Conservation (phyloP, 1,140 invertebrate genomes). For the fruit fly (Drosophila melanogaster) region Release_6_plus_ISO1_MT NT_033779.5:2978501-2979000, state of each 20-base stretch:
- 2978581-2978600: conserved; percentile 91
- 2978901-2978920: conserved; percentile 90
- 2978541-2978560: conserved; percentile 28
- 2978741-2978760: conserved; percentile 89
- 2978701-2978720: conserved; percentile 86
- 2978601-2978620: conserved; percentile 93
- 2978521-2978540: too few relatives aligned
- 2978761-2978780: conserved; percentile 88
- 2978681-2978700: conserved; percentile 98
- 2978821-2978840: conserved; percentile 86
- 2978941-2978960: conserved; percentile 88
- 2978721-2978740: conserved; percentile 85
- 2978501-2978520: too few relatives aligned
- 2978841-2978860: conserved; percentile 58
- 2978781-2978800: conserved; percentile 95
- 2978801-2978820: conserved; percentile 95
- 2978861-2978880: conserved; percentile 86
- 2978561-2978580: conserved; percentile 90
- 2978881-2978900: conserved; percentile 85
- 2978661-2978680: conserved; percentile 92
- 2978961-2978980: conserved; percentile 90
- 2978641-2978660: conserved; percentile 90
- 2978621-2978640: conserved; percentile 88
- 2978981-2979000: conserved; percentile 94
- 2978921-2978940: conserved; percentile 94